phyloP scores from a whole-genome alignment of 2,888 invertebrate species.

The Zygaena filipendulae region DNA sequence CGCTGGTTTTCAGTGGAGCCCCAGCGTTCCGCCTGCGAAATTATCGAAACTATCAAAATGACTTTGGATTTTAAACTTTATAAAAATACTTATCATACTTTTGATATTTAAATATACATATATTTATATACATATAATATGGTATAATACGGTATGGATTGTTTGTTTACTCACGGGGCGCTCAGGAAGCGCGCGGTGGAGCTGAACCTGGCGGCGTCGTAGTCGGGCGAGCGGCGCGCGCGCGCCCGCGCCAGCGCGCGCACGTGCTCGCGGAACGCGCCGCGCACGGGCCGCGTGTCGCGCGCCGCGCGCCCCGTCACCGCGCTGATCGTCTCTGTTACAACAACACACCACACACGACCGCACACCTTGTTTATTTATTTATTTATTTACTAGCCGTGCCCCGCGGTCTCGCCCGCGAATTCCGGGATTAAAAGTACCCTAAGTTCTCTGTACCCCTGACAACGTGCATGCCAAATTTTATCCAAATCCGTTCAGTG shows the following conservation, averaged over 20 bases:
- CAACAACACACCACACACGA: too few relatives aligned
- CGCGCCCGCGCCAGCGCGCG: conserved; percentile 30
- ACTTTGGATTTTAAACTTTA: too few relatives aligned
- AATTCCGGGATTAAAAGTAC: not conserved
- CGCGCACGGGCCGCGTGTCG: conserved; percentile 23
- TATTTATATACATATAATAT: not conserved
- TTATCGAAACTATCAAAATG: too few relatives aligned
- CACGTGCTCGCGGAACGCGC: conserved; percentile 38
- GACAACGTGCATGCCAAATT: not conserved
- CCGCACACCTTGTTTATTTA: too few relatives aligned
- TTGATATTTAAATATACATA: too few relatives aligned
- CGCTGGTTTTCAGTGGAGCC: too few relatives aligned
- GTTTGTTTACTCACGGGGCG: not conserved
- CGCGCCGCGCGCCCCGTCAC: conserved; percentile 20
- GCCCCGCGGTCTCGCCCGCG: too few relatives aligned
- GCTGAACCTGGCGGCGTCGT: conserved; percentile 26
- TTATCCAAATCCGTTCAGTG: too few relatives aligned
- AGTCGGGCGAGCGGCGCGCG: conserved; percentile 30
- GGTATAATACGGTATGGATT: not conserved
- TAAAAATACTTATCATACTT: too few relatives aligned
- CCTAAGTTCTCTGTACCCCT: not conserved
- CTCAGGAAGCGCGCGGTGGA: conserved; percentile 33
- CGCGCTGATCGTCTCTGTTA: conserved; percentile 32
- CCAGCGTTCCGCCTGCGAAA: too few relatives aligned
- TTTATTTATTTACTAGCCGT: too few relatives aligned